Conservation (phyloP, 2,113 vertebrate genomes). For the Pseudolaguvia tuberculata region DNA sequence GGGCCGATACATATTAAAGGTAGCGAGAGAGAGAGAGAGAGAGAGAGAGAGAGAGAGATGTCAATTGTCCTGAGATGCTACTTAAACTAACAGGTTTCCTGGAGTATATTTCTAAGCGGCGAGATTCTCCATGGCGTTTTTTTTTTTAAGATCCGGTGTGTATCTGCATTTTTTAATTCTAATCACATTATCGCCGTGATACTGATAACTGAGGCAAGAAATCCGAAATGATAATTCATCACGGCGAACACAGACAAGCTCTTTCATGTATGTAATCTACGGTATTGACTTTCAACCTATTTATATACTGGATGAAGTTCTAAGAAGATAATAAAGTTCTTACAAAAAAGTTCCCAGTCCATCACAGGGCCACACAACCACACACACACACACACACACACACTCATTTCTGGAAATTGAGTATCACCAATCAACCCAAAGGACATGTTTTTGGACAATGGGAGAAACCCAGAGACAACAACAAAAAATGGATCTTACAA, state of each 20-base stretch:
- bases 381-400: too few relatives aligned
- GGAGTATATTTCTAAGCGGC: not conserved
- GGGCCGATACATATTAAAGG: slow-evolving; percentile 40
- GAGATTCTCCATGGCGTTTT: not conserved
- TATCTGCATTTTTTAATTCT: slow-evolving; percentile 26
- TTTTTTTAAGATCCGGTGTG: not conserved
- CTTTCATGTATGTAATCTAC: not conserved
- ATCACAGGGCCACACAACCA: too few relatives aligned
- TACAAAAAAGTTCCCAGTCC: too few relatives aligned
- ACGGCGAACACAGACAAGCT: not conserved
- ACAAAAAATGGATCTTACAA: too few relatives aligned
- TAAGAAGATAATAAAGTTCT: slow-evolving; percentile 10
- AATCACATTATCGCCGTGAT: not conserved
- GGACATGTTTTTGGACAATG: too few relatives aligned
- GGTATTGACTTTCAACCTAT: not conserved
- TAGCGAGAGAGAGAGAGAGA: not conserved
- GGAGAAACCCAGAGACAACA: too few relatives aligned
- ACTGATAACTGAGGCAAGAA: slow-evolving; percentile 33
- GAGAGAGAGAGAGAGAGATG: not conserved
- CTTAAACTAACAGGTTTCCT: not conserved
- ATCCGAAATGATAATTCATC: slow-evolving; percentile 36
- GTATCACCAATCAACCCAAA: too few relatives aligned
- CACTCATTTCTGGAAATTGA: too few relatives aligned
- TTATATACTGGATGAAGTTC: not conserved
- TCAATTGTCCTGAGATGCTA: slow-evolving; percentile 19